Base-by-base conservation (phyloP, 2,797 vertebrate genomes). In the Avahi laniger region DNA sequence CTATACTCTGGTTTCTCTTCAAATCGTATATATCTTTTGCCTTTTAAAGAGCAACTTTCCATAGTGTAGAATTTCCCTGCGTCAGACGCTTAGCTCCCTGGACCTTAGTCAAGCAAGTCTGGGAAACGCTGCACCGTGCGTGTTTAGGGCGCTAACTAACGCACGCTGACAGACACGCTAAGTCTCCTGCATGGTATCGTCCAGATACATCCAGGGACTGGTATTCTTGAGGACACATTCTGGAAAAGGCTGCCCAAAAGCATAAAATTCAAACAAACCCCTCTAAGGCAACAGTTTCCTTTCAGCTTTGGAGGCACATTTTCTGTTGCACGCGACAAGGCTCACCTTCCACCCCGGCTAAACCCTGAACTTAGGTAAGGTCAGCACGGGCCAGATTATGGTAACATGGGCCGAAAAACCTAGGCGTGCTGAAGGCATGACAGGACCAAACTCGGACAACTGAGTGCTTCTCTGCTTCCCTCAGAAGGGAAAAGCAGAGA, bases 101-200 rank as follows among this genome's bases (percentile, higher is more conserved):
- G 70, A n/a, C 9, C 10, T 17, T 7, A 17, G 22, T 78, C 83
- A 89, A 54, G 4, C 46, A 41, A 81, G 54, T 48, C 24, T 5
- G 2, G 67, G 43, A 91, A 89, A 54, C 24, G 33, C 30, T 80
- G 24, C n/a, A 50, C 15, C 24, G 7, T 41, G 28, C 14, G 5
- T 52, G n/a, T 50, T 30, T 12, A 54, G 54, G 20, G 26, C 30
- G 33, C n/a, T 46, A 38, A 48, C 33, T 63, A 48, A 46, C 9
- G 43, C 1, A 1, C 0, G n/a, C 43, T 22, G 26, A n/a, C 52
- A 63, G 1, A n/a, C 20, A 41, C 33, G 28, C 33, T 2, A 33
- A 14, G 50, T 38, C 78, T 48, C 50, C 15, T 0, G 0, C 1
- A 87, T 18, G 5, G 59, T 13, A 10, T n/a, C 78, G 59, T 41